Conservation (phyloP, 2,888 invertebrate species). For the Trissolcus japonicus region DNA sequence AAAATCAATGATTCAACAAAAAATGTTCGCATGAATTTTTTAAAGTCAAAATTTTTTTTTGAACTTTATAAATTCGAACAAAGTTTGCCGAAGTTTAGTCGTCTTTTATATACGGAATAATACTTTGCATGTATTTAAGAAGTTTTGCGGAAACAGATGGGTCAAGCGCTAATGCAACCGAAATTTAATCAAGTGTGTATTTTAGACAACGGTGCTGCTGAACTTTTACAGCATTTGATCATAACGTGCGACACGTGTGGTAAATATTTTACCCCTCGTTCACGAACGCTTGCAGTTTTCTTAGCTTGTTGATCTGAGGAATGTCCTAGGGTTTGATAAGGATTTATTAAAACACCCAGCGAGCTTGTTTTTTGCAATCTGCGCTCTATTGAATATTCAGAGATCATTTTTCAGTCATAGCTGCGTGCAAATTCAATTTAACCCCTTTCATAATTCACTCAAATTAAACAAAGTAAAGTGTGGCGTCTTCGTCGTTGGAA, state of each 20-base stretch:
- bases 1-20: too few species aligned
- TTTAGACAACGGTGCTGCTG: slow-evolving; percentile 15
- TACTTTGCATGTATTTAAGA: slow-evolving; percentile 42
- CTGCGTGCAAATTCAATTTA: too few species aligned
- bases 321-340: neutral
- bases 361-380: neutral
- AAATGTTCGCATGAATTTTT: too few species aligned
- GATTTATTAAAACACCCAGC: neutral
- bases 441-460: too few species aligned
- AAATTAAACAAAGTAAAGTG: too few species aligned
- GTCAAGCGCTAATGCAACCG: slow-evolving; percentile 46
- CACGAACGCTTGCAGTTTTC: neutral
- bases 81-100: neutral
- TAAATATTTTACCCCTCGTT: slow-evolving; percentile 18
- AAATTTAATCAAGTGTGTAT: slow-evolving; percentile 41
- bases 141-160: slow-evolving; percentile 31
- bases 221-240: slow-evolving; percentile 6
- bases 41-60: too few species aligned
- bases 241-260: slow-evolving; percentile 16
- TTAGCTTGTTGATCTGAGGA: neutral
- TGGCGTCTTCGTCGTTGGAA: too few species aligned
- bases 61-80: too few species aligned
- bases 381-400: too few species aligned
- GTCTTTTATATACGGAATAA: slow-evolving; percentile 28
- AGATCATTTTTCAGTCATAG: too few species aligned